Evolutionary conservation across 2,888 invertebrate species (phyloP), one percentile per base, ranked within the genome.

Genomic region (Seira sanloemensis): DNA sequence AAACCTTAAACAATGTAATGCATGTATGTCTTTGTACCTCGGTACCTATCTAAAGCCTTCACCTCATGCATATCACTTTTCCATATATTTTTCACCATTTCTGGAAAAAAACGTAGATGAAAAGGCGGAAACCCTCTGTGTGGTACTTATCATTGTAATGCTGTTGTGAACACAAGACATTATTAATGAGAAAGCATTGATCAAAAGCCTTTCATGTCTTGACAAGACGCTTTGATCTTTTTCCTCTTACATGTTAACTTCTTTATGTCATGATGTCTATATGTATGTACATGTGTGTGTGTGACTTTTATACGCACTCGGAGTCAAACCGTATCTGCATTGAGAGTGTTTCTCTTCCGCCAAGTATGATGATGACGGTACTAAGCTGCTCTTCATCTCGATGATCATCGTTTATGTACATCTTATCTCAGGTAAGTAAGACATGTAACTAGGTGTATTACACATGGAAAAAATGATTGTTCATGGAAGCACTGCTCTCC

Each of bases 141-240:
- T 87, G 86, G 85, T 87, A 87, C 87, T 88, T 87, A 87, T 88
- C 87, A 88, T 87, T 88, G 88, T 88, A 84, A 87, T 88, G 86
- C 88, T 88, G 87, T 88, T 88, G 88, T 87, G 87, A 86, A 88
- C 87, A 88, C 86, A 88, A 88, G 88, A 89, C 88, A 89, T 89
- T 89, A 89, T 89, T 89, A 89, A 89, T 89, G 89, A 89, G 89
- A 88, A 88, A 86, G 88, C 87, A 89, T 89, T 89, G 89, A 89
- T 89, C 86, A 89, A 89, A 89, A 88, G 88, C 87, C 88, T 89
- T 89, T 89, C 87, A 89, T 88, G 89, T 89, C 87, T 82, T 87
- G 86, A 77, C 84, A 87, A 87, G 85, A 87, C 78, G 87, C 87
- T 88, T 88, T 88, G 88, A 88, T 88, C 88, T 88, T 86, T 50